phyloP scores from a whole-genome alignment of 1,140 invertebrate species.

The Linepithema humile region DNA sequence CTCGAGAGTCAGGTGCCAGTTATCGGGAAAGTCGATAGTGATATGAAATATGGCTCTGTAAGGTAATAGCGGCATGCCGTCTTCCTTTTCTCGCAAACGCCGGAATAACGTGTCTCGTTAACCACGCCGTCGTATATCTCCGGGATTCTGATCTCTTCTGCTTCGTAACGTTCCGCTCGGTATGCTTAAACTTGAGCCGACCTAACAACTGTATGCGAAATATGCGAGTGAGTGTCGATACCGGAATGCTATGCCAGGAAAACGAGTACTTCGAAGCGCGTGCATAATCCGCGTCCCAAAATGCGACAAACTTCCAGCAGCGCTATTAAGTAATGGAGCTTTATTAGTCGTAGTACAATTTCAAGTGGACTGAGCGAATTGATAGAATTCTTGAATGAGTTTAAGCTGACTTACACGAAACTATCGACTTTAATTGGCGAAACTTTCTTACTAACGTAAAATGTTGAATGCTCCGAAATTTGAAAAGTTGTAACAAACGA shows the following conservation, averaged over 20 bases:
- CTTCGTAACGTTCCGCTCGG: constrained; percentile 14
- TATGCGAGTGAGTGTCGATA: background rate
- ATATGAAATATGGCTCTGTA: constrained; percentile 48
- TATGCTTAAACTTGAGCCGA: background rate
- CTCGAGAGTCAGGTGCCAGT: constrained; percentile 31
- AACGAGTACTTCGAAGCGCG: background rate
- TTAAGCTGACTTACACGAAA: background rate
- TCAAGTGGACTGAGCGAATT: background rate
- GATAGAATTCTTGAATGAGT: background rate
- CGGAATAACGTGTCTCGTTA: constrained; percentile 57
- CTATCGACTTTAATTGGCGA: constrained; percentile 12
- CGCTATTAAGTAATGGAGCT: background rate
- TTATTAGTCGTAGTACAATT: background rate
- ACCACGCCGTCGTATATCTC: constrained; percentile 47
- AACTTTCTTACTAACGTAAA: background rate
- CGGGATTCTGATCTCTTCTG: constrained; percentile 39
- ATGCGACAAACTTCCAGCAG: background rate
- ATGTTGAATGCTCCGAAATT: background rate
- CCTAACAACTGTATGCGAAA: background rate
- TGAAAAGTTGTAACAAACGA: background rate
- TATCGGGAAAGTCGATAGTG: background rate
- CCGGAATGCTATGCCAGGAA: background rate
- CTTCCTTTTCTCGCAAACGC: constrained; percentile 6
- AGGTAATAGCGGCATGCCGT: background rate
- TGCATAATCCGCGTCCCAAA: background rate